A percentile compares a stretch with the other conserved stretches of the same genome.
Evolutionary conservation across 2,888 invertebrate genomes (phyloP).

Genomic region (Aquatica leii): DNA sequence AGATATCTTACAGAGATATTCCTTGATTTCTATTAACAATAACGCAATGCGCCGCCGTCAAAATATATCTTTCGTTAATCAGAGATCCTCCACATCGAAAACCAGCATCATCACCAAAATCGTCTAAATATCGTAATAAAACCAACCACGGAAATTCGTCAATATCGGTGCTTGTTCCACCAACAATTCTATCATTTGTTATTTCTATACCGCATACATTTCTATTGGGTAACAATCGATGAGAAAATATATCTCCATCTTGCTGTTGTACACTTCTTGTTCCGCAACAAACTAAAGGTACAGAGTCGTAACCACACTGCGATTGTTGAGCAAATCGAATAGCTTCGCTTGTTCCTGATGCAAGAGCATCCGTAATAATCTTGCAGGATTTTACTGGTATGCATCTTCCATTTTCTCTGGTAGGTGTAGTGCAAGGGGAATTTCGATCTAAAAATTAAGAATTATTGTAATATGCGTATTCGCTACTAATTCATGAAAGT

Average conservation of each 20-base stretch:
- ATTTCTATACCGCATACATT: slow-evolving; percentile 17
- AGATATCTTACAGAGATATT: slow-evolving; percentile 9
- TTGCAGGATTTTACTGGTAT: slow-evolving; percentile 12
- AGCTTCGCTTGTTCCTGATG: slow-evolving; percentile 49
- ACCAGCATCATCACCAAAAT: slow-evolving; percentile 25
- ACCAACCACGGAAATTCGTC: slow-evolving; percentile 63
- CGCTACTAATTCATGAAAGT: too few species aligned
- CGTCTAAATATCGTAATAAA: slow-evolving; percentile 57
- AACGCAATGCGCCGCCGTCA: slow-evolving; percentile 36
- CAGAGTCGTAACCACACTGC: slow-evolving; percentile 64
- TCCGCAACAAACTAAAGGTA: slow-evolving; percentile 66
- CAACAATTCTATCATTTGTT: slow-evolving; percentile 49
- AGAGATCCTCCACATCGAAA: slow-evolving; percentile 64
- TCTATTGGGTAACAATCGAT: slow-evolving; percentile 11
- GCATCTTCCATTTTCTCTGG: slow-evolving; percentile 18
- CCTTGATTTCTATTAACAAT: slow-evolving; percentile 45
- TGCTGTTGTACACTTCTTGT: background rate
- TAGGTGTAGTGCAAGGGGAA: slow-evolving; percentile 22
- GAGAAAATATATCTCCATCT: background rate
- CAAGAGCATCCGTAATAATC: slow-evolving; percentile 56
- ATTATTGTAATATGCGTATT: too few species aligned
- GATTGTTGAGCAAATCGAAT: slow-evolving; percentile 61
- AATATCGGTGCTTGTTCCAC: slow-evolving; percentile 56
- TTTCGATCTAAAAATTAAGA: slow-evolving; percentile 14
- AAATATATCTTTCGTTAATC: slow-evolving; percentile 57